Percentiles rank a stretch among this genome's conserved stretches.
These are phyloP conservation scores for Vanessa tameamea DNA, from an alignment of 1,140 invertebrate genomes.

Conservation along the genomic window DNA sequence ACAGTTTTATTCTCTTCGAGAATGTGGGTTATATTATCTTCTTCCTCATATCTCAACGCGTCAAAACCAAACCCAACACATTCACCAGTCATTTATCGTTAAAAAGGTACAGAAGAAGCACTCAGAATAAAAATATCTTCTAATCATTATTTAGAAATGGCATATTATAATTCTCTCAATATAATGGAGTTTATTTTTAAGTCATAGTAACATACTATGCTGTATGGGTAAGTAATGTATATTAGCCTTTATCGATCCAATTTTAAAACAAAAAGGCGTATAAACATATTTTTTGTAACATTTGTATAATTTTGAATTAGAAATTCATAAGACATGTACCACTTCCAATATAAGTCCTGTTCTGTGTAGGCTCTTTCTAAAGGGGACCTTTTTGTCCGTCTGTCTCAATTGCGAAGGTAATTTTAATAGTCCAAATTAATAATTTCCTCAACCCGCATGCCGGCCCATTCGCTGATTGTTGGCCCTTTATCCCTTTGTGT, in stretches of 20 bases:
- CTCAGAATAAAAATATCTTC: conserved; percentile 2
- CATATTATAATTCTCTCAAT: neutral
- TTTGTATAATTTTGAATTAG: too few species aligned
- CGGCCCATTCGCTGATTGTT: conserved; percentile 46
- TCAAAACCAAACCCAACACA: conserved; percentile 38
- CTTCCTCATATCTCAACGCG: conserved; percentile 34
- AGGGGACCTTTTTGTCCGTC: conserved; percentile 53
- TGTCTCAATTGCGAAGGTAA: conserved; percentile 59
- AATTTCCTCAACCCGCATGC: conserved; percentile 60
- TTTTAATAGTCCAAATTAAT: conserved; percentile 64
- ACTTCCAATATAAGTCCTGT: conserved; percentile 10
- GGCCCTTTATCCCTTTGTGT: conserved; percentile 55
- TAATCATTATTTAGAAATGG: neutral
- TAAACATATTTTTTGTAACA: too few species aligned
- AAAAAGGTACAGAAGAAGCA: conserved; percentile 30
- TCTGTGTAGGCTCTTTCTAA: conserved; percentile 32
- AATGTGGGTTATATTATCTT: neutral
- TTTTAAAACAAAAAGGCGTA: too few species aligned
- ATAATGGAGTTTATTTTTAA: too few species aligned
- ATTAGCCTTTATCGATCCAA: too few species aligned
- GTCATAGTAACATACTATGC: too few species aligned
- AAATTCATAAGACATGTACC: neutral
- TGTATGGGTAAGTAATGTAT: too few species aligned
- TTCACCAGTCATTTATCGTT: conserved; percentile 39
- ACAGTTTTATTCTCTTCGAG: too few species aligned